Conservation (phyloP, 2,113 vertebrate species). For the Leucopsar rothschildi region DNA sequence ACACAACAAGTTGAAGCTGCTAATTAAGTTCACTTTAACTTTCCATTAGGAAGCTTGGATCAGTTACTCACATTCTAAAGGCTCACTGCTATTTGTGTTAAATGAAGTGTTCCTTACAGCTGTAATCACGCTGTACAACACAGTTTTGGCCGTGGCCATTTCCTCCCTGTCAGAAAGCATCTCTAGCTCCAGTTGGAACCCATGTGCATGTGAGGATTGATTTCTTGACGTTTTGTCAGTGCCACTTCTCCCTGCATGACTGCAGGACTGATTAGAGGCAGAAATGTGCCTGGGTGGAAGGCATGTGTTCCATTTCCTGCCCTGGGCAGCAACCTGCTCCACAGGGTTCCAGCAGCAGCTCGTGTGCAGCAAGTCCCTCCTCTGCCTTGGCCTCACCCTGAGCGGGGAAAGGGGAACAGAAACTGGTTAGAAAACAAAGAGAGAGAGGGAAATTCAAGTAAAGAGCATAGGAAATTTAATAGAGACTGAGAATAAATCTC, state of each 20-base stretch:
- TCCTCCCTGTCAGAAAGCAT: slow-evolving; percentile 36
- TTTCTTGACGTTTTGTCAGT: slow-evolving; percentile 64
- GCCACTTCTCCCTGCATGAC: slow-evolving; percentile 59
- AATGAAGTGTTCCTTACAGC: slow-evolving; percentile 37
- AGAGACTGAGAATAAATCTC: slow-evolving; percentile 27
- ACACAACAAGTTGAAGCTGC: background rate
- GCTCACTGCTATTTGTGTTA: background rate
- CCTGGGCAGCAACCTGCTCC: slow-evolving; percentile 38
- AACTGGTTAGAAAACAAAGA: background rate
- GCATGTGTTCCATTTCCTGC: slow-evolving; percentile 72
- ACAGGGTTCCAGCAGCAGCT: slow-evolving; percentile 35
- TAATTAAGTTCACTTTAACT: slow-evolving; percentile 15
- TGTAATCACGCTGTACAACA: slow-evolving; percentile 43
- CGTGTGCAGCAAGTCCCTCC: background rate
- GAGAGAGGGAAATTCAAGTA: background rate
- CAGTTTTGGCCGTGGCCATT: background rate
- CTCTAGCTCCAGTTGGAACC: slow-evolving; percentile 10
- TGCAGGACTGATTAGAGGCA: slow-evolving; percentile 62
- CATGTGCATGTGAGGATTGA: slow-evolving; percentile 14
- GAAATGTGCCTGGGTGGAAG: slow-evolving; percentile 53
- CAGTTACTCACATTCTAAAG: background rate
- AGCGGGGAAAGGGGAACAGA: background rate
- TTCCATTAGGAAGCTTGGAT: slow-evolving; percentile 23
- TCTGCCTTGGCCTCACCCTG: background rate
- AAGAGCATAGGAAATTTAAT: slow-evolving; percentile 23